Base-by-base conservation (phyloP, 2,797 vertebrate genomes). In the Sebastes diploproa region DNA sequence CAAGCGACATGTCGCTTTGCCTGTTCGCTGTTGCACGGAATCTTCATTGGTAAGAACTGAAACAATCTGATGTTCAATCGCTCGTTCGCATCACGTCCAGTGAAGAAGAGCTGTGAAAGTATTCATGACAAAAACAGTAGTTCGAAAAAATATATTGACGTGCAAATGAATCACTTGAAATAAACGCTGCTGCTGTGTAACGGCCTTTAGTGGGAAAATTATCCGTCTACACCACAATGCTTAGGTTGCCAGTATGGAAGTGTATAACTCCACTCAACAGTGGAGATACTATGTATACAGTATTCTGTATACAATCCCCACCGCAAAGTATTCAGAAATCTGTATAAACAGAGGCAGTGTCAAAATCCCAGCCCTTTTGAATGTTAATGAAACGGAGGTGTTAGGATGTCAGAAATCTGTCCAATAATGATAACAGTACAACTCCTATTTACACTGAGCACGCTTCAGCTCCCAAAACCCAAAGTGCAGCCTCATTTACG, bases 401-500 rank as follows among this genome's bases (percentile, higher is more conserved):
- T 94, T 94, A 92, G 93, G 91, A 93, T 96, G 96, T 95, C 94
- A 94, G 90, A 93, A 96, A 96, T 95, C 95, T 96, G 96, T 95
- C 94, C 93, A 92, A 87, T 93, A 95, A 95, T 20, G 96, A 96
- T 96, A 96, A 96, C 92, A 80, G 93, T 84, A 84, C 89, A 94
- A 92, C 92, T 94, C 89, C 93, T 94, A 94, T 95, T 95, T 96
- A 95, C 95, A 95, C 92, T 84, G 88, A 90, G 92, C 91, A 90
- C 90, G 93, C 94, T 93, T 89, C 92, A 89, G 93, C 92, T 92
- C 89, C 89, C 90, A 77, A 91, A 94, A 95, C 94, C 94, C 95
- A 95, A 93, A 95, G 94, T 94, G 93, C 94, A 92, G 94, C 95
- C 95, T 96, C 95, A 96, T 96, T 96, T 96, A 96, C 95, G 95